phyloP scores from a whole-genome alignment of 2,113 vertebrate species.

The Hyla sarda region DNA sequence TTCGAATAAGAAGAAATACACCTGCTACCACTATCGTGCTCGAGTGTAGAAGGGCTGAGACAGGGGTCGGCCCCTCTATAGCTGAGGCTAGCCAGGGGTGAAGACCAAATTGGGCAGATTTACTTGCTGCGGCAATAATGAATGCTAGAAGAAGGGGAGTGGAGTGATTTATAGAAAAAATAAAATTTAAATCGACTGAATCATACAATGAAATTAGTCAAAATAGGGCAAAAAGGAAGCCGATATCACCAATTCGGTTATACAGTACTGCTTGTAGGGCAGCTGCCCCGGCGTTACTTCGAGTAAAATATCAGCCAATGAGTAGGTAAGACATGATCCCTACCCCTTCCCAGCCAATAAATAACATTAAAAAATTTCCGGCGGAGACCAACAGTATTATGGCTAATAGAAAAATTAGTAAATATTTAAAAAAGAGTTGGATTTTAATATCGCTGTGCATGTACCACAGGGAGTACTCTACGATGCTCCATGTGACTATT shows the following conservation, averaged over 20 bases:
- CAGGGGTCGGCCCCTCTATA: neutral
- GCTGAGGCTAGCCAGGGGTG: neutral
- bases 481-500: no score
- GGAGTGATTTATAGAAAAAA: neutral
- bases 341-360: no score
- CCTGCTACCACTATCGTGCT: neutral
- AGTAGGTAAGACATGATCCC: no score
- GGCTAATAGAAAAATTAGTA: no score
- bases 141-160: neutral
- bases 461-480: no score
- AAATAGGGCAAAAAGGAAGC: neutral
- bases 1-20: neutral
- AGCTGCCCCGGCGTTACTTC: neutral
- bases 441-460: no score
- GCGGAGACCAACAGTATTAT: no score
- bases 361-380: no score
- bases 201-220: neutral
- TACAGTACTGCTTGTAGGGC: neutral
- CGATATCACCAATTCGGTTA: neutral
- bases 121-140: neutral
- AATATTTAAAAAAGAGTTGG: no score
- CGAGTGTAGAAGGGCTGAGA: neutral
- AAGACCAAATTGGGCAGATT: neutral
- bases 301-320: neutral
- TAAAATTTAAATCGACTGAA: neutral